These are phyloP conservation scores for Lytechinus variegatus DNA, from an alignment of 35 echinoderm and acorn worm genomes.

Conservation along the genomic window DNA sequence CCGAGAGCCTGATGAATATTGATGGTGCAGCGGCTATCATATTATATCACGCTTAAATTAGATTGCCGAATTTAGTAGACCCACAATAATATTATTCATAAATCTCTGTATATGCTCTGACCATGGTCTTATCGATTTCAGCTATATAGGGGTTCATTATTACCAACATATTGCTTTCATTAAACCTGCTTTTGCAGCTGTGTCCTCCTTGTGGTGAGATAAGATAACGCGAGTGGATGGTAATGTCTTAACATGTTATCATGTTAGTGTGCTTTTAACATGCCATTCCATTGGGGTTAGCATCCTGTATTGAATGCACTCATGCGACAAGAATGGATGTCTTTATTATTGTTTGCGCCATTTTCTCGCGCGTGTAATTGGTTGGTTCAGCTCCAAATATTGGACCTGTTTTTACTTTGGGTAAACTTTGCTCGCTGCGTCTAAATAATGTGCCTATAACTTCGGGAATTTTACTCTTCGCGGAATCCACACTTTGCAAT, in stretches of 20 bases:
- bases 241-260: background rate
- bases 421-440: too few relatives aligned
- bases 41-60: background rate
- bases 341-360: background rate
- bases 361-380: too few relatives aligned
- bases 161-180: background rate
- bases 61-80: background rate
- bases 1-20: background rate
- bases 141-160: background rate
- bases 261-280: conserved; percentile 6
- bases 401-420: too few relatives aligned
- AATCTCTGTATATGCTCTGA: background rate
- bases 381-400: too few relatives aligned
- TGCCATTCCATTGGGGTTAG: background rate
- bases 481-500: too few relatives aligned
- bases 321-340: background rate
- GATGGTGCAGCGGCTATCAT: background rate
- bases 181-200: background rate
- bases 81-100: background rate
- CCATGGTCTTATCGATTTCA: background rate
- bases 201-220: background rate
- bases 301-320: background rate
- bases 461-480: background rate
- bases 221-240: background rate
- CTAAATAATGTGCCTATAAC: background rate